Percentiles rank a stretch among this genome's conserved stretches.
These are phyloP conservation scores for Meiosimyza decipiens DNA, from an alignment of 2,888 invertebrate species.

Conservation along the genomic window DNA sequence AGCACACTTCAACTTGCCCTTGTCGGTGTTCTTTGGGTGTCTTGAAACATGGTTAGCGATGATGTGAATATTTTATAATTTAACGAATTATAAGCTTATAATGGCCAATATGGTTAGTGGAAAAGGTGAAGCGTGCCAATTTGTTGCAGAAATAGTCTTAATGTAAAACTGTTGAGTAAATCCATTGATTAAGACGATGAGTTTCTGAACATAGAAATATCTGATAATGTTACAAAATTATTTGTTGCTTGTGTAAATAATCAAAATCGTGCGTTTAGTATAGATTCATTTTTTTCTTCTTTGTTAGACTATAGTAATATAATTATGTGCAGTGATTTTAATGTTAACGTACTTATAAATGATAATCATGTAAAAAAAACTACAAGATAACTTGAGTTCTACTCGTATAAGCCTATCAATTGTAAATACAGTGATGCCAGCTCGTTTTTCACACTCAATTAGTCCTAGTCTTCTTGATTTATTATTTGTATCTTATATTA, in stretches of 20 bases:
- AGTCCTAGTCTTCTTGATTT: background rate
- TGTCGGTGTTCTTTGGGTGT: background rate
- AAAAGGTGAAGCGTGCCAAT: slow-evolving; percentile 32
- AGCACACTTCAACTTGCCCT: background rate
- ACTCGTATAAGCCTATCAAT: no score
- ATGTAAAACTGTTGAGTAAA: background rate
- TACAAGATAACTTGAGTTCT: no score
- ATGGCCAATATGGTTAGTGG: background rate
- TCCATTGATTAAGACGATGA: slow-evolving; percentile 17
- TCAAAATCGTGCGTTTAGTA: slow-evolving; percentile 2
- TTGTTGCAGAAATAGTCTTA: slow-evolving; percentile 11
- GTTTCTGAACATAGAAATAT: slow-evolving; percentile 13
- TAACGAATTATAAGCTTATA: background rate
- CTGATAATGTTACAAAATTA: background rate
- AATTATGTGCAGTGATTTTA: background rate
- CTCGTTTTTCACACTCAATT: no score
- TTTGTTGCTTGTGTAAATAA: slow-evolving; percentile 34
- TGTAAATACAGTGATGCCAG: no score
- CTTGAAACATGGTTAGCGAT: background rate
- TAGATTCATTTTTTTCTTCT: slow-evolving; percentile 18
- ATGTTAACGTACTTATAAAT: background rate
- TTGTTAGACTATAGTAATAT: background rate
- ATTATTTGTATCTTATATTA: background rate
- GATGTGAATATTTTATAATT: background rate
- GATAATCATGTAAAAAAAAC: no score